A percentile compares a stretch with the other conserved stretches of the same genome.
phyloP scores from a whole-genome alignment of 2,113 vertebrate species.

The Agapornis roseicollis region DNA sequence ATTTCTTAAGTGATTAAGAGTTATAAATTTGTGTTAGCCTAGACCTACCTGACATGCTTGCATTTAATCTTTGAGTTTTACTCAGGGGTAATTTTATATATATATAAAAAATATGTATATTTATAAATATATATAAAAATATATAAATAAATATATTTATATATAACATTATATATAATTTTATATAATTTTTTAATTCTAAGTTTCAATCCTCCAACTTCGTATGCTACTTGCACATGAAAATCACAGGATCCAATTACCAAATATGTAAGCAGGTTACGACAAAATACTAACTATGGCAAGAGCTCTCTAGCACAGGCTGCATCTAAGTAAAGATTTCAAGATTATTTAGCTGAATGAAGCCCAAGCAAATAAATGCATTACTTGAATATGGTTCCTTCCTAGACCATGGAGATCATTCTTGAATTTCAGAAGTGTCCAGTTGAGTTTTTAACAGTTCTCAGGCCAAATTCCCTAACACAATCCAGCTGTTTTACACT shows the following conservation, averaged over 20 bases:
- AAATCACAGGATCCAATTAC: not conserved
- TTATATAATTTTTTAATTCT: not conserved
- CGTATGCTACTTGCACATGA: not conserved
- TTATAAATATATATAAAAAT: too few relatives aligned
- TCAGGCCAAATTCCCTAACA: not conserved
- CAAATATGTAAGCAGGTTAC: not conserved
- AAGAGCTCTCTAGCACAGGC: not conserved
- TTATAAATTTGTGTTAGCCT: not conserved
- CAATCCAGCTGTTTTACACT: not conserved
- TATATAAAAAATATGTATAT: too few relatives aligned
- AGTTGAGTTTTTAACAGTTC: not conserved
- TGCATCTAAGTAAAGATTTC: not conserved
- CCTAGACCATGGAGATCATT: not conserved
- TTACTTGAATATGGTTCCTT: not conserved
- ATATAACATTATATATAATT: not conserved
- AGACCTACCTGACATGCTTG: not conserved
- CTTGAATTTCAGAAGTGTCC: conserved; percentile 2
- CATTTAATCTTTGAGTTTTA: not conserved
- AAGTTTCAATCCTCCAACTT: not conserved
- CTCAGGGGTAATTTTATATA: not conserved
- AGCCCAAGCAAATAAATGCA: conserved; percentile 20
- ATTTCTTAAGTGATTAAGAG: not conserved
- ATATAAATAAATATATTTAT: not conserved
- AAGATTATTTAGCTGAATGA: not conserved
- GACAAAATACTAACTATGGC: not conserved